These are phyloP conservation scores for Saccostrea glomerata DNA, from an alignment of 1,140 invertebrate genomes.

Conservation along the genomic window DNA sequence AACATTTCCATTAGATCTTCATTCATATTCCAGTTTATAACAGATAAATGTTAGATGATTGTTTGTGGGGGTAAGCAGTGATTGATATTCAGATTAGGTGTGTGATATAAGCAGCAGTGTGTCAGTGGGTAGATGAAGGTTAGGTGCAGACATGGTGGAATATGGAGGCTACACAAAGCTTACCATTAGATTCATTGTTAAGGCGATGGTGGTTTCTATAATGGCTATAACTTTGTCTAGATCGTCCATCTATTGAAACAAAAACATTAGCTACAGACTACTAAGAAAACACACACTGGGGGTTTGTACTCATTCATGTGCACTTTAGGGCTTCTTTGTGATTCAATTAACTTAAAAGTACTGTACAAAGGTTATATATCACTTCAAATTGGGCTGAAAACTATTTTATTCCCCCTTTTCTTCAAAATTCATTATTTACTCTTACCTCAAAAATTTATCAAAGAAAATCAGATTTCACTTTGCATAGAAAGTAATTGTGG, in stretches of 20 bases:
- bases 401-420: background rate
- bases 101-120: background rate
- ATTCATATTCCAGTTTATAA: too few species aligned
- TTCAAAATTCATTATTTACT: background rate
- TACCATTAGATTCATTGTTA: conserved; percentile 55
- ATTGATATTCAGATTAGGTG: background rate
- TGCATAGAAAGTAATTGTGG: background rate
- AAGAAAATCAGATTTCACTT: background rate
- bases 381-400: too few species aligned
- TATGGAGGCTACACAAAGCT: conserved; percentile 37
- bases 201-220: conserved; percentile 43
- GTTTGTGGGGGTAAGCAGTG: background rate
- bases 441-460: background rate
- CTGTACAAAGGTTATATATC: too few species aligned
- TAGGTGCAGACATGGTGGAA: conserved; percentile 27
- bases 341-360: too few species aligned
- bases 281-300: background rate
- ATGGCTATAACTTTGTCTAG: conserved; percentile 48
- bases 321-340: too few species aligned
- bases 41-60: too few species aligned
- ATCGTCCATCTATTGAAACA: conserved; percentile 44
- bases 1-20: too few species aligned
- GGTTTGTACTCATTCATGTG: background rate
- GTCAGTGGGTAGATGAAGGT: background rate
- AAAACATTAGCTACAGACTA: conserved; percentile 28